These are phyloP conservation scores for Desmodus rotundus DNA, from an alignment of 2,113 vertebrate species.

Conservation along the genomic window DNA sequence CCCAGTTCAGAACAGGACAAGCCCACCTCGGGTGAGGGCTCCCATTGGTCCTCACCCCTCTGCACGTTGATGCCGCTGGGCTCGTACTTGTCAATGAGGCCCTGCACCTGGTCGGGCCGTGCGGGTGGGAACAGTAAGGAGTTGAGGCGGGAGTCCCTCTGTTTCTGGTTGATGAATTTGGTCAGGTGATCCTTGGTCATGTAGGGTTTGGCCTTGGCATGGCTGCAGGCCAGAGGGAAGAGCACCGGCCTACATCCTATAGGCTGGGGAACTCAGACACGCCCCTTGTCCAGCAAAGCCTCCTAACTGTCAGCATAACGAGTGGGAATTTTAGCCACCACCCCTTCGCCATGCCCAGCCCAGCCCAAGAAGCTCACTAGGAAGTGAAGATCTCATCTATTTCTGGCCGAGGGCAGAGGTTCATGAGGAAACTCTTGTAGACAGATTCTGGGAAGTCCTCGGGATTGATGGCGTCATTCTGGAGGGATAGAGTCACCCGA, in stretches of 20 bases:
- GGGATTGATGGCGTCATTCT: constrained; percentile 94
- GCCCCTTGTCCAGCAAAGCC: not conserved
- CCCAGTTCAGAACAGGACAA: accelerated
- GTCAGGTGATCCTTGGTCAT: constrained; percentile 96
- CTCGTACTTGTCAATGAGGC: constrained; percentile 95
- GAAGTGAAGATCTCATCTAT: constrained; percentile 96
- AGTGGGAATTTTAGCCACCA: not conserved
- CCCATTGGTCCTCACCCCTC: constrained; percentile 84
- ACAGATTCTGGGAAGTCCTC: constrained; percentile 94
- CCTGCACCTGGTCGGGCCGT: constrained; percentile 91
- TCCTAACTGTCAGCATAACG: not conserved
- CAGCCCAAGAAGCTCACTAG: constrained; percentile 85
- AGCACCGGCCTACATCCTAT: not conserved
- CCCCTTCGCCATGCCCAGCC: not conserved
- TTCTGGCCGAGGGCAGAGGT: constrained; percentile 94
- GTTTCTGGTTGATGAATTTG: constrained; percentile 96
- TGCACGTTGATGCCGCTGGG: constrained; percentile 86
- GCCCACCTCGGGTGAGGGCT: accelerated
- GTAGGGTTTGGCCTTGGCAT: constrained; percentile 92
- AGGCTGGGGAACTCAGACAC: not conserved
- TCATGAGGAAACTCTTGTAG: constrained; percentile 90
- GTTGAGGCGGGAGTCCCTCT: constrained; percentile 93
- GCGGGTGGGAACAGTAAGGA: constrained; percentile 91
- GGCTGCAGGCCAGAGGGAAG: constrained; percentile 75
- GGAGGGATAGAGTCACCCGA: constrained; percentile 11